These are phyloP conservation scores for Nannospalax galili DNA, from an alignment of 2,113 vertebrate species.

Conservation along the genomic window DNA sequence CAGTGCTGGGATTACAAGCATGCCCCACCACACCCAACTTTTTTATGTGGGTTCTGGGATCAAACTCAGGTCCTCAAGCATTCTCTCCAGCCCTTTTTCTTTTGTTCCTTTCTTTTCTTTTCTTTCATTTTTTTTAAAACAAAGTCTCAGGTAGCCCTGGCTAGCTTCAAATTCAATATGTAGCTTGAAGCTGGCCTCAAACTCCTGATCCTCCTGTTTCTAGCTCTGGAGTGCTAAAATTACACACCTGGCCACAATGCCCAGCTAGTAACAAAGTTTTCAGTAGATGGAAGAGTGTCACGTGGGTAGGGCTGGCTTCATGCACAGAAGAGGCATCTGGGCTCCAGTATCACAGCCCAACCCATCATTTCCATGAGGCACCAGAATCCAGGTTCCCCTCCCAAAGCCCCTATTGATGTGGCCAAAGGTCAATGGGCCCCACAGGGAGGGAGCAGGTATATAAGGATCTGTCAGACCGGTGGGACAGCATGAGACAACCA, in stretches of 20 bases:
- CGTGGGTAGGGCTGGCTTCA: neutral
- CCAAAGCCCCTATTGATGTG: neutral
- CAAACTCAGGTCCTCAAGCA: neutral
- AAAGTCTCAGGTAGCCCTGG: neutral
- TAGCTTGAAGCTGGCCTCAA: neutral
- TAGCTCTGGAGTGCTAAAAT: neutral
- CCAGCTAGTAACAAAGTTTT: neutral
- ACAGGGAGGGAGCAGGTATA: neutral
- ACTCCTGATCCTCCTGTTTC: neutral
- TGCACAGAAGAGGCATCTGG: neutral
- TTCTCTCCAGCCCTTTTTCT: neutral
- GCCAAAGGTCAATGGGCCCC: slow-evolving; percentile 52
- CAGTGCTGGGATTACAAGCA: too few relatives aligned
- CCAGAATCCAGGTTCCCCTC: slow-evolving; percentile 44
- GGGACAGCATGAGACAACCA: neutral
- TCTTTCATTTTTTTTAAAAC: neutral
- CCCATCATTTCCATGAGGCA: neutral
- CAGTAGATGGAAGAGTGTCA: neutral
- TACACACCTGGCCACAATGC: neutral
- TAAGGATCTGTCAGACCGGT: neutral
- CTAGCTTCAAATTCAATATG: neutral
- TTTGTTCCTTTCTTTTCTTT: neutral
- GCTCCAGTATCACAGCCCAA: rapidly evolving
- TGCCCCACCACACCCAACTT: neutral
- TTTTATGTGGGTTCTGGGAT: neutral